Percentiles rank a stretch among this genome's conserved stretches.
These are phyloP conservation scores for Lycia hirtaria DNA, from an alignment of 2,888 invertebrate genomes.

Conservation along the genomic window DNA sequence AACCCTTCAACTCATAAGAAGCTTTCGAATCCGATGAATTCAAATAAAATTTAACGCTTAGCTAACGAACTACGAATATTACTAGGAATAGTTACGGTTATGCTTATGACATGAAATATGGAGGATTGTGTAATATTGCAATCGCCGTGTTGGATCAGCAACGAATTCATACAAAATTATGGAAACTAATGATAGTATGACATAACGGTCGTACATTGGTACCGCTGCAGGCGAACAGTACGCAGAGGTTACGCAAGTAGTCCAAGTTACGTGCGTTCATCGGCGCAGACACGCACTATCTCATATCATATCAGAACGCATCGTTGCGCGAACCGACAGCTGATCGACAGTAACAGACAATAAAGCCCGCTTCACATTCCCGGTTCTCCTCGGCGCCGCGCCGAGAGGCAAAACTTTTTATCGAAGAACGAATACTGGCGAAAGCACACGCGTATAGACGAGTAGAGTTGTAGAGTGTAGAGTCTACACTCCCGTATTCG, in stretches of 20 bases:
- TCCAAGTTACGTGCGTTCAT: conserved; percentile 60
- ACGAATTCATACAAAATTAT: conserved; percentile 36
- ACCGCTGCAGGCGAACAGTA: conserved; percentile 55
- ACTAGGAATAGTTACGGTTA: not conserved
- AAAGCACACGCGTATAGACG: too few species aligned
- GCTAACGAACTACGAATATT: conserved; percentile 2
- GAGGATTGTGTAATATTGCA: conserved; percentile 12
- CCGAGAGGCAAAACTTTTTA: too few species aligned
- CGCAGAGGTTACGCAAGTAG: conserved; percentile 63
- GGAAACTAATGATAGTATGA: conserved; percentile 60
- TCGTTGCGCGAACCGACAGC: conserved; percentile 70
- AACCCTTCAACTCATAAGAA: conserved; percentile 25
- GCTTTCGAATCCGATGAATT: conserved; percentile 19
- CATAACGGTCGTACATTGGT: conserved; percentile 54
- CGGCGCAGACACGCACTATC: conserved; percentile 74
- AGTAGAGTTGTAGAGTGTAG: too few species aligned
- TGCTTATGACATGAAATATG: conserved; percentile 14
- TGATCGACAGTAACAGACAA: conserved; percentile 59
- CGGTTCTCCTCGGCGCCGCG: too few species aligned
- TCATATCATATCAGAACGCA: conserved; percentile 73
- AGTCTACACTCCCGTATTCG: too few species aligned
- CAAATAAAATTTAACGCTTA: conserved; percentile 5
- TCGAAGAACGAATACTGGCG: too few species aligned
- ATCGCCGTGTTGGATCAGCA: conserved; percentile 18
- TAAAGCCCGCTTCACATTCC: too few species aligned